Percentiles rank a stretch among this genome's conserved stretches.
phyloP scores from a whole-genome alignment of 2,113 vertebrate species.

The Halcyon senegalensis region DNA sequence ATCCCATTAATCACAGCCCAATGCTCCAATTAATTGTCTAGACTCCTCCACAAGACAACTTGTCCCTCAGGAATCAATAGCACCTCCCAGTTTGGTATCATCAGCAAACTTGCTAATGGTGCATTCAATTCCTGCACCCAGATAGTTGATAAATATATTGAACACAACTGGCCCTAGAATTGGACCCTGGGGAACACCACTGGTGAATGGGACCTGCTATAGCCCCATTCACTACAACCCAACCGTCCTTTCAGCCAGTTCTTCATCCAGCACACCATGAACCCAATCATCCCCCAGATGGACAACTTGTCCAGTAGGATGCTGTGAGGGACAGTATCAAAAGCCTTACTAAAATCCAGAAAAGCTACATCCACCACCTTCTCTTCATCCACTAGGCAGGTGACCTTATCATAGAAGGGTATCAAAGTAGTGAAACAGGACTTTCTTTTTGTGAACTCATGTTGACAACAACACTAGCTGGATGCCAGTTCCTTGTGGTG shows the following conservation, averaged over 20 bases:
- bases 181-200: neutral
- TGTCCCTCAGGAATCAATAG: too few species aligned
- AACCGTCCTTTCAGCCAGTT: neutral
- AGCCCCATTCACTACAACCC: neutral
- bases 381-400: neutral
- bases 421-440: neutral
- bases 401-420: neutral
- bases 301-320: neutral
- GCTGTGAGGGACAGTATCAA: neutral
- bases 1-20: too few species aligned
- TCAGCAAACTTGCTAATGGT: too few species aligned
- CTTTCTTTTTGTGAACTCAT: neutral
- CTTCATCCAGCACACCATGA: neutral
- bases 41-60: too few species aligned
- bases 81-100: too few species aligned
- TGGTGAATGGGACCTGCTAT: neutral
- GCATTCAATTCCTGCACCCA: too few species aligned
- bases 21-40: neutral
- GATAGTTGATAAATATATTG: too few species aligned
- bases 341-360: neutral
- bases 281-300: neutral
- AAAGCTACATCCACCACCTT: neutral
- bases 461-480: neutral
- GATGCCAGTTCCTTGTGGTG: rapidly evolving
- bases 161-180: neutral